phyloP scores from a whole-genome alignment of 2,797 vertebrate species.

The Thunnus albacares region DNA sequence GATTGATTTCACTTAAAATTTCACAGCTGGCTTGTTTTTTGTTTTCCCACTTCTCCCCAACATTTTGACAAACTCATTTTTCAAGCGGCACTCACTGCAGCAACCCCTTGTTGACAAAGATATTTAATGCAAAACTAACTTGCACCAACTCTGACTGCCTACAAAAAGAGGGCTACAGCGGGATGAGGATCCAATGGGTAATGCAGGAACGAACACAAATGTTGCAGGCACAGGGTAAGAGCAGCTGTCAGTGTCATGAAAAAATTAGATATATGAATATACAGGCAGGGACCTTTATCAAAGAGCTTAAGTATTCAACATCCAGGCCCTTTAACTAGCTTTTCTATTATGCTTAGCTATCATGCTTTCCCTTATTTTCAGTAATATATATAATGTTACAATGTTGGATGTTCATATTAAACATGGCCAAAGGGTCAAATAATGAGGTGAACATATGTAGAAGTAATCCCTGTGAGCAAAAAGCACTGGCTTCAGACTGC shows the following conservation, averaged over 20 bases:
- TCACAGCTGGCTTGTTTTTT: constrained; percentile 51
- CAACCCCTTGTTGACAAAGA: constrained; percentile 10
- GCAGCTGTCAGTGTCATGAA: constrained; percentile 20
- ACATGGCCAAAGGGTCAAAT: too few relatives aligned
- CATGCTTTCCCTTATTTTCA: too few relatives aligned
- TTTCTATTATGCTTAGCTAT: too few relatives aligned
- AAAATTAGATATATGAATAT: neutral
- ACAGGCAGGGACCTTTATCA: too few relatives aligned
- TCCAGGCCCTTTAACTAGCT: neutral
- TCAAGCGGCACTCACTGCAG: constrained; percentile 29
- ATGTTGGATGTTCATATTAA: too few relatives aligned
- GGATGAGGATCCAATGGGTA: neutral
- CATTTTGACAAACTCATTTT: constrained; percentile 48
- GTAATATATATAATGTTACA: too few relatives aligned
- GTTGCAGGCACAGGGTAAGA: neutral
- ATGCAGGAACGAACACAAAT: neutral
- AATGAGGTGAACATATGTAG: too few relatives aligned
- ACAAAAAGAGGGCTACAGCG: neutral
- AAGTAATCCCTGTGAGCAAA: too few relatives aligned
- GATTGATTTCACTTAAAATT: constrained; percentile 63
- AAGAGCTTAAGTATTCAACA: neutral
- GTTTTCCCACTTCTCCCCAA: constrained; percentile 30
- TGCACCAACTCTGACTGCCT: neutral
- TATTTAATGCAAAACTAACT: constrained; percentile 20
- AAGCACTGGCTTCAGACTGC: too few relatives aligned